Evolutionary conservation across 2,888 invertebrate genomes (phyloP), one percentile per base, ranked within the genome.

Genomic region (Agapostemon virescens): DNA sequence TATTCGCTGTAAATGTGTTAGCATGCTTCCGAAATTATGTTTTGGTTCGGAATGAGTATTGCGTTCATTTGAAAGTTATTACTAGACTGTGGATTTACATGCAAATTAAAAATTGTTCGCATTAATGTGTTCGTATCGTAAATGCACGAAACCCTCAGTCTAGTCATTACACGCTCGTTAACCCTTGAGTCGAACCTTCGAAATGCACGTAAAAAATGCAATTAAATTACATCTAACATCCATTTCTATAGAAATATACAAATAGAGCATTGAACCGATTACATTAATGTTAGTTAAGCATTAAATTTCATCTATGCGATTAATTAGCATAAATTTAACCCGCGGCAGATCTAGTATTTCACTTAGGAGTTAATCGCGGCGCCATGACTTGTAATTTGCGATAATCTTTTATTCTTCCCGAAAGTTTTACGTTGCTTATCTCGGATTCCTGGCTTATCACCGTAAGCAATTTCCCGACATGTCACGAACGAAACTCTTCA

Each of bases 401-500:
- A 61, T 61, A 63, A 63, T 63, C 63, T 36, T 4, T 11, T 36
- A 36, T n/a, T 0, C 38, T 30, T 58, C 52, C 2, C n/a, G 38
- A 40, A 74, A 63, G 42, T 49, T 69, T 61, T 40, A 36, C 26
- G 52, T 23, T 20, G 40, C 17, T 52, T 49, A 2, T n/a, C 20
- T 40, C n/a, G 26, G 23, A 17, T 49, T 30, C 6, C 52, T 26
- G 55, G 55, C 55, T 72, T n/a, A 72, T 77, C 72, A 38, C 9
- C 42, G n/a, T 13, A 33, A 38, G 30, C 64, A 63, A 33, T 52
- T 71, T 49, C 64, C 49, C 69, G 26, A 40, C 66, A 49, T 40
- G 63, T 73, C 73, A 64, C 40, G 17, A 13, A 2, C 36, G 20
- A 69, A 82, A 76, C 49, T 74, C 69, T 38, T 49, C 36, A 38